phyloP scores from a whole-genome alignment of 1,140 invertebrate species.

The Conus ventricosus region DNA sequence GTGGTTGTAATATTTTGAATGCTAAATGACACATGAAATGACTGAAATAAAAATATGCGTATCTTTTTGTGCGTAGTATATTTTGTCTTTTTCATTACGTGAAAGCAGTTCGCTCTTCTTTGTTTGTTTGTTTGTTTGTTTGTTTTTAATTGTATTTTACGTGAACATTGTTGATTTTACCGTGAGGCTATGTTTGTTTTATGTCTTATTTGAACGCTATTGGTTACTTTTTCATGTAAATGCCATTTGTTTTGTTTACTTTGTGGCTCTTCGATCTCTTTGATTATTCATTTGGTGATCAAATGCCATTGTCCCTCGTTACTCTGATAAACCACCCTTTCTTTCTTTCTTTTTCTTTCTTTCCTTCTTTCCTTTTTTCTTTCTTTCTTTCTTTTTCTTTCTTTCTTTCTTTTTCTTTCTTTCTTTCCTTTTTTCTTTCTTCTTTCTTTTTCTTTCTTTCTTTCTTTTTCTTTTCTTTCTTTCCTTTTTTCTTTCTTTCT shows the following conservation, averaged over 20 bases:
- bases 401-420: background rate
- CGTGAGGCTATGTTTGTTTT: background rate
- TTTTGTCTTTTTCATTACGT: too few species aligned
- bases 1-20: too few species aligned
- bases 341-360: background rate
- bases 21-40: too few species aligned
- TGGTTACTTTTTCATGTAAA: background rate
- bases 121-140: background rate
- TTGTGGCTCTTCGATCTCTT: background rate
- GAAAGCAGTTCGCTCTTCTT: background rate
- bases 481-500: background rate
- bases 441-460: background rate
- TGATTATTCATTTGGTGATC: too few species aligned
- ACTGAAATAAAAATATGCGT: too few species aligned
- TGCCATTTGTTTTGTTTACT: background rate
- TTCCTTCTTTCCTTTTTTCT: background rate
- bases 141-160: background rate
- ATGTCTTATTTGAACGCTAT: background rate
- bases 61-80: too few species aligned
- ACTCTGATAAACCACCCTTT: background rate
- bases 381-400: background rate
- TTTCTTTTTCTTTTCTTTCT: background rate
- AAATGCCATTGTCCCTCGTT: background rate
- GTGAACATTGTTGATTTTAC: background rate
- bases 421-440: background rate